Evolutionary conservation across 2,888 invertebrate genomes (phyloP), one percentile per base, ranked within the genome.

Genomic region (Azorinus chamasolen): DNA sequence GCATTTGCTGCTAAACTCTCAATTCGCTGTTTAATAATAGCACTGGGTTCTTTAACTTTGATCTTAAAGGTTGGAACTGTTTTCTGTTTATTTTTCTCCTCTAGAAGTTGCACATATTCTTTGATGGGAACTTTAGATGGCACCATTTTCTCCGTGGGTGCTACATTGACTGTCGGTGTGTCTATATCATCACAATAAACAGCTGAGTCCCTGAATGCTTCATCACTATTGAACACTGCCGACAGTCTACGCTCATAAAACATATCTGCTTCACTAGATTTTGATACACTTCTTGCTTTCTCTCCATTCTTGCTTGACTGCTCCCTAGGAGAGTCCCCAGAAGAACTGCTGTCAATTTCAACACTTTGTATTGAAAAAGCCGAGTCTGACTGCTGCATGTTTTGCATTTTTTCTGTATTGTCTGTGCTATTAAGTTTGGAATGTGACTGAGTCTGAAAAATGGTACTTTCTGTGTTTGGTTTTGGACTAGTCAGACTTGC

Each of bases 171-270:
- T 10, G 68, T 39, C 20, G 70, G 75, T 18, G 69, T 59, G 39
- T 88, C 87, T 24, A 78, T 48, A 39, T 86, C 81, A 87, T 97
- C 97, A 79, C 96, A 96, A 92, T 96, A 97, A 85, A 97, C 96
- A 79, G 97, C 96, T 61, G 96, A 96, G 91, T 97, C 97, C 87
- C 97, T 95, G 88, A 96, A 96, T 0, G 95, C 94, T 83, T 95
- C 96, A 84, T 94, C 95, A 71, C 95, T 96, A 70, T 84, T 84
- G 58, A 87, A 79, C 58, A 84, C 87, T 3, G 81, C 78, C 2
- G 90, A 89, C 16, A 89, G 65, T 95, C 95, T 91, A 8, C 85
- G 81, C 71, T 91, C 90, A 78, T 89, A 90, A 64, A 87, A 86
- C 71, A 82, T 86, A 51, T 86, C 87, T 20, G 53, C 63, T 37